Base-by-base conservation (phyloP, 1,140 invertebrate genomes). In the Venturia canescens region DNA sequence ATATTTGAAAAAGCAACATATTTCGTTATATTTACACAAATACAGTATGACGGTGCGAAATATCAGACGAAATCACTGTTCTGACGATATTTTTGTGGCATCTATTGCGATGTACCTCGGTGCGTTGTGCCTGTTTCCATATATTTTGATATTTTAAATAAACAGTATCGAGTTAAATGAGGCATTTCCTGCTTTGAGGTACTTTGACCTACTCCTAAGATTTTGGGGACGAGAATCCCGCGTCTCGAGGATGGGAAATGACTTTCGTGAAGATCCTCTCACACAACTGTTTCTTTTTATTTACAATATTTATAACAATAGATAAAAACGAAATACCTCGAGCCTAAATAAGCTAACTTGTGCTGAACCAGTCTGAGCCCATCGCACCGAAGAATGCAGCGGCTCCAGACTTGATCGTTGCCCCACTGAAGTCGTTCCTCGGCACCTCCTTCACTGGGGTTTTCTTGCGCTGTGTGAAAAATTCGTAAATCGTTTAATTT, bases 331-430 rank as follows among this genome's bases (percentile, higher is more conserved):
- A 67, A 26, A 76, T 53, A 67, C 31, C 60, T 50, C 31, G 27
- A 16, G 21, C 29, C 70, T 67, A 70, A 75, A 70, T 44, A 44
- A 44, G 38, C 78, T 89, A 92, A 84, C 88, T 91, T 11, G 89
- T 89, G 86, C 90, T 90, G 81, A 96, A 96, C 95, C 96, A 96
- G 87, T 96, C 96, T 18, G 94, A 95, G 4, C 95, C 95, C 94
- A 96, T 95, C 3, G 94, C 95, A 34, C 95, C 95, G 86, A 96
- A 96, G 89, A 96, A 94, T 0, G 95, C 95, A 0, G 95, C 94
- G 6, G 95, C 95, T 50, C 95, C 93, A 44, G 94, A 95, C 80
- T 94, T 93, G 16, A 95, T 93, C 0, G 90, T 90, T 3, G 90
- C 87, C n/a, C 90, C 89, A 1, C 89, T 86, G 1, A 90, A 90